A percentile compares a stretch with the other conserved stretches of the same genome.
phyloP scores from a whole-genome alignment of 2,888 invertebrate genomes.

The Hirtodrosophila duncani region DNA sequence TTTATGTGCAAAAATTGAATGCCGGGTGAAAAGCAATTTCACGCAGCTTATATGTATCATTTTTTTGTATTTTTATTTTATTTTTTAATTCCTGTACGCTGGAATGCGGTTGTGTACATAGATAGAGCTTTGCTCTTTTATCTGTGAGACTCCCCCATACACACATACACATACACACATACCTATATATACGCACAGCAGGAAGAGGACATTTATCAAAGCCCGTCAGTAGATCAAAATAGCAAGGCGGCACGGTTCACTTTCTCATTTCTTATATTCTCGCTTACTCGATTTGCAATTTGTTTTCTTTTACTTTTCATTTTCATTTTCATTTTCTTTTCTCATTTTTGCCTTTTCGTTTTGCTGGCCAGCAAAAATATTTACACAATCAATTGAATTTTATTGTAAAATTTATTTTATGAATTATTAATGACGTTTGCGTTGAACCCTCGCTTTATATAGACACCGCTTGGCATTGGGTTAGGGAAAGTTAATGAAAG shows the following conservation, averaged over 20 bases:
- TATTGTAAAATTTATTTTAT: slow-evolving; percentile 60
- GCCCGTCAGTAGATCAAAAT: slow-evolving; percentile 38
- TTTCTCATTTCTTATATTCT: slow-evolving; percentile 11
- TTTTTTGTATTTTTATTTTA: neutral
- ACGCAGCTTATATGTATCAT: slow-evolving; percentile 6
- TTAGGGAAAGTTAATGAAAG: neutral
- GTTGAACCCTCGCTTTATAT: too few species aligned
- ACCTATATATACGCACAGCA: neutral
- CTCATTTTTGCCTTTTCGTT: slow-evolving; percentile 5
- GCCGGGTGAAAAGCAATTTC: slow-evolving; percentile 20
- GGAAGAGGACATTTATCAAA: slow-evolving; percentile 56
- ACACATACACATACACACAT: neutral
- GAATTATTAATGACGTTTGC: slow-evolving; percentile 63
- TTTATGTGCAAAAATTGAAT: slow-evolving; percentile 22
- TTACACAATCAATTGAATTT: slow-evolving; percentile 70
- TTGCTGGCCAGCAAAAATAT: slow-evolving; percentile 51
- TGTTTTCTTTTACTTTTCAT: slow-evolving; percentile 7
- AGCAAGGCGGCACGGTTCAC: slow-evolving; percentile 10
- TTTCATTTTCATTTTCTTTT: neutral
- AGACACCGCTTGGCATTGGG: slow-evolving; percentile 1
- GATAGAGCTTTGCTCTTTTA: slow-evolving; percentile 20
- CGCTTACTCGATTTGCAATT: slow-evolving; percentile 13
- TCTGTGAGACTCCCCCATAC: slow-evolving; percentile 23
- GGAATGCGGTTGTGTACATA: neutral
- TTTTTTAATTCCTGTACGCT: slow-evolving; percentile 7